Evolutionary conservation across 2,888 invertebrate genomes (phyloP).

Genomic region (Sesamia inferens): DNA sequence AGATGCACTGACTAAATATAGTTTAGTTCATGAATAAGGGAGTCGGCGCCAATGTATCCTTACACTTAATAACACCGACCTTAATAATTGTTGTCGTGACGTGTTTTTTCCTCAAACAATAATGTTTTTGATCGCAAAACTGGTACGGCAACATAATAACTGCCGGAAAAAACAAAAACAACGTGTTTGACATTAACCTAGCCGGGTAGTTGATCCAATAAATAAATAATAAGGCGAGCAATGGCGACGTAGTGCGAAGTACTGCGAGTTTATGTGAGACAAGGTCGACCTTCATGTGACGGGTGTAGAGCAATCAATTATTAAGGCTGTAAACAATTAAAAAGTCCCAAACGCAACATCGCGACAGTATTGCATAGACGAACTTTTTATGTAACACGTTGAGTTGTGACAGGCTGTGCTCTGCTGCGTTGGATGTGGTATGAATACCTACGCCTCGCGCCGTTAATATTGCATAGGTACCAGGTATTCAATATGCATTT

Average conservation of each 20-base stretch:
- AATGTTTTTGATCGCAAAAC: conserved; percentile 30
- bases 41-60: not conserved
- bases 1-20: no score
- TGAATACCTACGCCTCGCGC: not conserved
- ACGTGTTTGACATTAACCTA: conserved; percentile 29
- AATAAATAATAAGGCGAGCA: conserved; percentile 29
- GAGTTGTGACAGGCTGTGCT: conserved; percentile 28
- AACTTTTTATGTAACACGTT: conserved; percentile 40
- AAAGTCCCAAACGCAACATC: conserved; percentile 62
- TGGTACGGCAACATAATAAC: conserved; percentile 11
- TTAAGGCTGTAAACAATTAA: conserved; percentile 36
- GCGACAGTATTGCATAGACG: conserved; percentile 55
- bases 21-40: no score
- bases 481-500: no score
- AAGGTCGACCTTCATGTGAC: conserved; percentile 53
- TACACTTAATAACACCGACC: not conserved
- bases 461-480: no score
- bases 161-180: conserved; percentile 30
- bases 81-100: not conserved
- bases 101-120: conserved; percentile 23
- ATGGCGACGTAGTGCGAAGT: conserved; percentile 15
- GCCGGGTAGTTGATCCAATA: conserved; percentile 24
- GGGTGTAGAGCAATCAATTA: conserved; percentile 16
- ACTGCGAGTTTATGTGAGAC: conserved; percentile 42
- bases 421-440: conserved; percentile 39